Conservation (phyloP, 2,797 vertebrate species). For the Todus mexicanus region DNA sequence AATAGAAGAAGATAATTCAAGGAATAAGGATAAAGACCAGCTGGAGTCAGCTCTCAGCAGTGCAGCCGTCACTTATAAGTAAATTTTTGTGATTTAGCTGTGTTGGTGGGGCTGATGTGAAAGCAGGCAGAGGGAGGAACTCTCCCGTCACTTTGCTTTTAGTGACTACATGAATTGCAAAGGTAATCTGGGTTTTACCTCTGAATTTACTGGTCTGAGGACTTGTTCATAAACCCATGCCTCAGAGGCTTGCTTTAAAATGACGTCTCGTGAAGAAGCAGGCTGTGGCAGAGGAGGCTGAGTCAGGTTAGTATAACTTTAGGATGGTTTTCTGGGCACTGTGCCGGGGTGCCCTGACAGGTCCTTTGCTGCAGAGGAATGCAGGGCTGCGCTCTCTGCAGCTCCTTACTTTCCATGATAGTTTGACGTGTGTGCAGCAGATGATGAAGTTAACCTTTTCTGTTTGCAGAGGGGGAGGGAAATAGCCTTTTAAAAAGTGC, state of each 20-base stretch:
- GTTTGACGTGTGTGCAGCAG: neutral
- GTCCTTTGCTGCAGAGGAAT: neutral
- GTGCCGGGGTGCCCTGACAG: neutral
- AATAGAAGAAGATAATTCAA: too few species aligned
- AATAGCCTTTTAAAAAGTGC: conserved; percentile 51
- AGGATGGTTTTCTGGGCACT: neutral
- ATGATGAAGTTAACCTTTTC: conserved; percentile 46
- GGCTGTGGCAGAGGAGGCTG: neutral
- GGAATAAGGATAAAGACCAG: neutral
- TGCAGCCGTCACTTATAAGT: neutral
- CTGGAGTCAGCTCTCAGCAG: neutral
- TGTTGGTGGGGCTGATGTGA: neutral
- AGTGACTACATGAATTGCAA: neutral
- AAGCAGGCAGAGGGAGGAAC: neutral
- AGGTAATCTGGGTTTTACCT: neutral
- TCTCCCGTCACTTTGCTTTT: neutral
- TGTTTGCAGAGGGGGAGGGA: neutral
- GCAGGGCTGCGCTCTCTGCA: neutral
- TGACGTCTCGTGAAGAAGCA: neutral
- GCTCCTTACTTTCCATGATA: neutral
- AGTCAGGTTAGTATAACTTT: neutral
- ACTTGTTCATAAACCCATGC: neutral
- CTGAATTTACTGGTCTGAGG: neutral
- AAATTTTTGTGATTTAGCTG: neutral
- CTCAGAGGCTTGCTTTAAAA: neutral